Evolutionary conservation across 2,113 vertebrate species (phyloP), one percentile per base, ranked within the genome.

Genomic region (Corythaixoides concolor): DNA sequence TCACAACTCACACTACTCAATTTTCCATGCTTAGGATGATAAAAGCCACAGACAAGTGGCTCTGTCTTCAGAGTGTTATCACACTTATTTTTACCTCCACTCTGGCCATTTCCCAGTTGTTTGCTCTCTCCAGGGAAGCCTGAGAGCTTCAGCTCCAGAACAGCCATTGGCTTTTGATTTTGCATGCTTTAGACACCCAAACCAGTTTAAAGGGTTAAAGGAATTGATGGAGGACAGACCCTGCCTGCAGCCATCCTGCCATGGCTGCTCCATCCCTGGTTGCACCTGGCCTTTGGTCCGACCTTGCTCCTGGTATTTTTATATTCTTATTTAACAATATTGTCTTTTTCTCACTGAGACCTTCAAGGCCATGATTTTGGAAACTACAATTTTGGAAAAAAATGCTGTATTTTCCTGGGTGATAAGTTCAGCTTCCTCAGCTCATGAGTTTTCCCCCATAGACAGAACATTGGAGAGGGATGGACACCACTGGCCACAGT

Each of bases 401-500:
- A 55, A 12, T 1, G 0, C 24, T 11, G 2, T 32, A 2, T 67
- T 93, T 88, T 69, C 50, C 26, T 30, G 84, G 43, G 69, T 49
- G 68, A 47, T 52, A 85, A 86, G 69, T 53, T 87, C 49, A 75
- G 49, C 27, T 1, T 55, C 43, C 83, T 72, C 76, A 74, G 69
- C 64, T 84, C 77, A 28, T 26, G 41, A 73, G 53, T 3, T 24
- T 63, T n/a, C 49, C 53, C 23, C 64, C 24, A 14, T 55, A 85
- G 53, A 84, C 5, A 0, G 32, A 49, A 21, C 2, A 0, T 28
- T 14, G 32, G 11, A 33, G 19, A 1, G 8, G n/a, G 23, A 52
- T 0, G 4, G 58, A 78, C 50, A 27, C 11, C 18, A 24, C 7
- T 43, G 41, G 0, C 9, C 17, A 11, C 2, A 0, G 33, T 24